Percentiles rank a stretch among this genome's conserved stretches.
These are phyloP conservation scores for Drosophila littoralis DNA, from an alignment of 1,140 invertebrate species.

Conservation along the genomic window DNA sequence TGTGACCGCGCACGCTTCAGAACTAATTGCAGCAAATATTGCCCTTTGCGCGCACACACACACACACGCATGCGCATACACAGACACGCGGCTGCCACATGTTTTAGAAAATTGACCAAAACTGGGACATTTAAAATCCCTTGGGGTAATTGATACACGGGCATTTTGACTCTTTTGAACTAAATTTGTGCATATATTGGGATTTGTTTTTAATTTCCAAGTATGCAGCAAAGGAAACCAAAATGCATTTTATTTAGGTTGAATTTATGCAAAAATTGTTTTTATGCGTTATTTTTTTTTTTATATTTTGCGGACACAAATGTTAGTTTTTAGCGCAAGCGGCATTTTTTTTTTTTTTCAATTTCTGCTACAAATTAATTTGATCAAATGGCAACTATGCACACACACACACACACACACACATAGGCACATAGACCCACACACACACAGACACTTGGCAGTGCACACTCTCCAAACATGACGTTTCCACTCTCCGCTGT, in stretches of 20 bases:
- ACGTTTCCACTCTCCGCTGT: slow-evolving; percentile 5
- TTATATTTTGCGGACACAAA: background rate
- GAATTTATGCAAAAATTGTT: background rate
- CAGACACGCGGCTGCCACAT: background rate
- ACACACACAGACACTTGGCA: background rate
- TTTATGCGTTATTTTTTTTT: background rate
- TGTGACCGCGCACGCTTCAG: background rate
- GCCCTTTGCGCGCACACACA: background rate
- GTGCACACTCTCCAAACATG: slow-evolving; percentile 7
- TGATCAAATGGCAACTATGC: slow-evolving; percentile 7
- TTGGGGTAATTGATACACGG: too few relatives aligned
- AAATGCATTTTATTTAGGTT: background rate
- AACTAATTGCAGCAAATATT: background rate
- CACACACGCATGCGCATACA: background rate
- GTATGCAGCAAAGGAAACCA: too few relatives aligned
- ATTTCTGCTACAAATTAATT: slow-evolving; percentile 5
- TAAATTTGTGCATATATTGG: too few relatives aligned
- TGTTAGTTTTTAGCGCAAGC: too few relatives aligned
- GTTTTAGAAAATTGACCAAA: background rate
- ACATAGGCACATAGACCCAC: background rate
- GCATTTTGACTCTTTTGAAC: too few relatives aligned
- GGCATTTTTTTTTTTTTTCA: background rate
- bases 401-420: slow-evolving; percentile 2
- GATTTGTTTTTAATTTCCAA: too few relatives aligned
- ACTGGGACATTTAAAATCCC: too few relatives aligned